Evolutionary conservation across 2,888 invertebrate genomes (phyloP).

Genomic region (Cosmorhoe ocellata): DNA sequence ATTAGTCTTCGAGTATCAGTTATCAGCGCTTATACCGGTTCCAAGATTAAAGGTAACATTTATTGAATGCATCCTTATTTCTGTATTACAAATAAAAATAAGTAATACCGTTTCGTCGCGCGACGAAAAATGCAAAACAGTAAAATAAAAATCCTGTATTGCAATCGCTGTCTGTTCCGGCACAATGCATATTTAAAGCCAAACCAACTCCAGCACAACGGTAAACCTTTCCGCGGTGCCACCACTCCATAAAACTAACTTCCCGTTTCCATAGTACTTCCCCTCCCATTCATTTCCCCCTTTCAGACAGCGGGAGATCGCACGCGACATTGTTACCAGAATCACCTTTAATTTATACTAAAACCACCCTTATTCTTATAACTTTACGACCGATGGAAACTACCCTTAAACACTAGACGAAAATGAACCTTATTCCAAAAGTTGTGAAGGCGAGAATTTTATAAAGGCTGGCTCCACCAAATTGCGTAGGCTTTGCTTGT

Average conservation of each 20-base stretch:
- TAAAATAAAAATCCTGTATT: not conserved
- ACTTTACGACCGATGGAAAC: constrained; percentile 4
- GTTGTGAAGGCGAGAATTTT: not conserved
- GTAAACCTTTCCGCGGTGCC: constrained; percentile 21
- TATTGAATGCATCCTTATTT: not conserved
- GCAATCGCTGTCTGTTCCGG: constrained; percentile 18
- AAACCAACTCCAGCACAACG: constrained; percentile 15
- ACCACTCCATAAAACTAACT: constrained; percentile 21
- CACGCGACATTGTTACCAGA: constrained; percentile 30
- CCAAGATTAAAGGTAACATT: constrained; percentile 7
- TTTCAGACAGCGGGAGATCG: constrained; percentile 33
- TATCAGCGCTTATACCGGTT: not conserved
- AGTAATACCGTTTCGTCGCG: not conserved
- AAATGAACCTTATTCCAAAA: constrained; percentile 9
- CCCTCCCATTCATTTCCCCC: constrained; percentile 24
- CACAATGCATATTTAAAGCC: constrained; percentile 16
- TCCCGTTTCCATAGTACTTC: constrained; percentile 30
- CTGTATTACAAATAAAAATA: not conserved
- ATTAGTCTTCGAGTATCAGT: not conserved
- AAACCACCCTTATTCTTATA: constrained; percentile 23
- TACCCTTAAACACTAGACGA: constrained; percentile 9
- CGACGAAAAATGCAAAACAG: not conserved
- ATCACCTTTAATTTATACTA: constrained; percentile 14
- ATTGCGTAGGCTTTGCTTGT: constrained; percentile 16
- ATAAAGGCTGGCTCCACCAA: constrained; percentile 12